Conservation (phyloP, 2,888 invertebrate genomes). For the Halictus quadricinctus region DNA sequence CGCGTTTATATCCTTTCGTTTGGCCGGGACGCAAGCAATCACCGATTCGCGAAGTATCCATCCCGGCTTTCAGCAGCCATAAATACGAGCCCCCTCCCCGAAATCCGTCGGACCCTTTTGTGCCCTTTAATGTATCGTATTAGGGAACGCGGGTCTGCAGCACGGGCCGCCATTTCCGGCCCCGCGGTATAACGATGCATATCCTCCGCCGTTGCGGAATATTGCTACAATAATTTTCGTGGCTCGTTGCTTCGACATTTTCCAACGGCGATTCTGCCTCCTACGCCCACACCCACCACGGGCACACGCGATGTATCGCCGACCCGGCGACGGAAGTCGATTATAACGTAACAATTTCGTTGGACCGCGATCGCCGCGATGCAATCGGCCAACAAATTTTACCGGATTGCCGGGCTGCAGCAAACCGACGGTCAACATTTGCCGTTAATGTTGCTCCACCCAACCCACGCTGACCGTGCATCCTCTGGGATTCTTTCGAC, state of each 20-base stretch:
- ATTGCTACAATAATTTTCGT: slow-evolving; percentile 48
- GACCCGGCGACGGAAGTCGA: slow-evolving; percentile 41
- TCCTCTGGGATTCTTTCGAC: neutral
- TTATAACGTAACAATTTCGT: slow-evolving; percentile 43
- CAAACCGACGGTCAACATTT: slow-evolving; percentile 15
- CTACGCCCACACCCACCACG: neutral
- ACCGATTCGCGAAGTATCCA: neutral
- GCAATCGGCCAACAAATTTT: slow-evolving; percentile 35
- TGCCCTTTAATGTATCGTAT: slow-evolving; percentile 21
- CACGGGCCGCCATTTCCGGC: slow-evolving; percentile 38
- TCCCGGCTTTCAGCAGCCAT: slow-evolving; percentile 12
- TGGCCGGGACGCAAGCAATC: neutral
- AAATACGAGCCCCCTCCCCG: neutral
- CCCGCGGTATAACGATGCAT: slow-evolving; percentile 34
- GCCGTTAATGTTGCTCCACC: slow-evolving; percentile 20
- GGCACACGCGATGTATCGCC: slow-evolving; percentile 24
- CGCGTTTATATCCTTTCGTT: neutral
- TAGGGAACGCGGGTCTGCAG: slow-evolving; percentile 16
- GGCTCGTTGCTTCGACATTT: slow-evolving; percentile 48
- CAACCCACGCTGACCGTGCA: neutral
- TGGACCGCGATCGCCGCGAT: slow-evolving; percentile 10
- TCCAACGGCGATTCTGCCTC: slow-evolving; percentile 23
- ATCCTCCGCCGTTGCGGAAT: slow-evolving; percentile 40
- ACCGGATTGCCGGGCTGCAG: neutral
- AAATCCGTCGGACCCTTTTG: slow-evolving; percentile 4